A percentile compares a stretch with the other conserved stretches of the same genome.
phyloP scores from a whole-genome alignment of 2,113 vertebrate genomes.

The Echinops telfairi region DNA sequence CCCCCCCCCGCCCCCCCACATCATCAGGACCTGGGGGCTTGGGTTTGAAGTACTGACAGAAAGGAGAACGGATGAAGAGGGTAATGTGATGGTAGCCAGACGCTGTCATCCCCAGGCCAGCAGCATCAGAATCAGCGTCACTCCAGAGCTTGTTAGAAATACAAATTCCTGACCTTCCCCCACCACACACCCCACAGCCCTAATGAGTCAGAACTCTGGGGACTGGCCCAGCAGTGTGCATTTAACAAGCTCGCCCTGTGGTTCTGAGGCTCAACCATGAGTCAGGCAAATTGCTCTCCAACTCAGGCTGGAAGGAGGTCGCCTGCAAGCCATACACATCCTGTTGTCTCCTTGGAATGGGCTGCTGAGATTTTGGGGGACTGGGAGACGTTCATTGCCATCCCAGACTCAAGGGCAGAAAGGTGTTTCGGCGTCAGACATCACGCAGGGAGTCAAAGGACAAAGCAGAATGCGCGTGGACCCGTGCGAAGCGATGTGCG shows the following conservation, averaged over 20 bases:
- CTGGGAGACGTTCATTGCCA: accelerated
- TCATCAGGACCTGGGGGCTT: no score
- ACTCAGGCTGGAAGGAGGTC: no score
- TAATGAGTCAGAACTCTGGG: not conserved
- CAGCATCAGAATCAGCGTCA: not conserved
- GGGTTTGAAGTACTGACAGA: not conserved
- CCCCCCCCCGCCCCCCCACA: no score
- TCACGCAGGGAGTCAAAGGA: not conserved
- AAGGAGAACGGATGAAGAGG: not conserved
- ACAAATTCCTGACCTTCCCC: not conserved
- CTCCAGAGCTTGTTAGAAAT: not conserved
- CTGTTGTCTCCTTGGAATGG: no score
- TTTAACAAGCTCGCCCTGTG: not conserved
- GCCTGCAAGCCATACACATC: accelerated
- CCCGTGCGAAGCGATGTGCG: accelerated
- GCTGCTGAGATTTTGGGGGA: no score
- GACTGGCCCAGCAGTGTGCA: not conserved
- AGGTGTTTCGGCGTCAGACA: accelerated
- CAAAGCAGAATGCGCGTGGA: not conserved
- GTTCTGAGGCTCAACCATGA: accelerated
- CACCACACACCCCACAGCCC: no score
- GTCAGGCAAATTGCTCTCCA: no score
- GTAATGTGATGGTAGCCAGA: not conserved
- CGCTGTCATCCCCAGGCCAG: not conserved
- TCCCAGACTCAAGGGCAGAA: not conserved